Evolutionary conservation across 2,888 invertebrate species (phyloP).

Genomic region (Smittia aterrima): DNA sequence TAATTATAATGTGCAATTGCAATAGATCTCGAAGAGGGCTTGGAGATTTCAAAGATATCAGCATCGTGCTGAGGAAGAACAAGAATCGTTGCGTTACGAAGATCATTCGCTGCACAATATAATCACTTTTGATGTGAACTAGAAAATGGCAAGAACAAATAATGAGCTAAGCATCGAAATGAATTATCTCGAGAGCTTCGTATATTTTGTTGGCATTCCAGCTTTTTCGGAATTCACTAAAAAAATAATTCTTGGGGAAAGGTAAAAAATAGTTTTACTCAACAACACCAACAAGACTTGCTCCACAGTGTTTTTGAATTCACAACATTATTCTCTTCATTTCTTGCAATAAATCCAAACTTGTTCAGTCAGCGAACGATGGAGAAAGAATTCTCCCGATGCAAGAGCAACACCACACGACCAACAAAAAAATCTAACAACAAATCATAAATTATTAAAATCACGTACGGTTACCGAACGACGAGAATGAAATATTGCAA

Average conservation of each 20-base stretch:
- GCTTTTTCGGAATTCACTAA: too few relatives aligned
- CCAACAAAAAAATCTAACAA: slow-evolving; percentile 17
- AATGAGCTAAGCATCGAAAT: not conserved
- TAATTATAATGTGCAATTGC: slow-evolving; percentile 38
- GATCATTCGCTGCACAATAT: not conserved
- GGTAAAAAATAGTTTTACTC: not conserved
- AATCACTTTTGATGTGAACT: slow-evolving; percentile 11
- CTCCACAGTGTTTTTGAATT: not conserved
- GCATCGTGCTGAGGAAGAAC: not conserved
- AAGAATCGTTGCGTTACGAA: not conserved
- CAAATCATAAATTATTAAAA: slow-evolving; percentile 41
- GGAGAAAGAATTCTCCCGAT: not conserved
- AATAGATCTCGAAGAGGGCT: not conserved
- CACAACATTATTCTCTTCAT: not conserved
- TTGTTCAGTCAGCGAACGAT: not conserved
- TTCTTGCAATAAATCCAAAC: not conserved
- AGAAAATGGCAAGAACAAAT: slow-evolving; percentile 1
- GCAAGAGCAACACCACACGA: slow-evolving; percentile 31
- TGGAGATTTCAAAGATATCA: not conserved
- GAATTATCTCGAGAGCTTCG: not conserved
- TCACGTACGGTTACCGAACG: slow-evolving; percentile 36
- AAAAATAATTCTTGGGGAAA: slow-evolving; percentile 4
- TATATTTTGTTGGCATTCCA: not conserved
- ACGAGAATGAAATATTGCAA: slow-evolving; percentile 32
- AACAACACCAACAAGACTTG: not conserved